Conservation (phyloP, 2,797 vertebrate genomes). For the Nannoperca australis region DNA sequence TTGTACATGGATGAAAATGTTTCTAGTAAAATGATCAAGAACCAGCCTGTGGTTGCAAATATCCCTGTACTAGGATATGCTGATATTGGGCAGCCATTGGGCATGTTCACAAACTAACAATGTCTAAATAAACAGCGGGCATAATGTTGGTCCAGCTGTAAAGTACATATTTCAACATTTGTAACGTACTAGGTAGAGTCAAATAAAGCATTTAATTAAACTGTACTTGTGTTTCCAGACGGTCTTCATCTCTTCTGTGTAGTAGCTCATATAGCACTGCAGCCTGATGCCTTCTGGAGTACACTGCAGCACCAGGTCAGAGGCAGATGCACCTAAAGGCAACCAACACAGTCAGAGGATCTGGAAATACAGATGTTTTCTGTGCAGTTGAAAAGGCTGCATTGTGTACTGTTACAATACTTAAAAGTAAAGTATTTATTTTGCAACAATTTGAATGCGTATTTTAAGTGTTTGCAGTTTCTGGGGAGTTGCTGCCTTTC, state of each 20-base stretch:
- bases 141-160: neutral
- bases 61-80: neutral
- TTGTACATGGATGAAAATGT: neutral
- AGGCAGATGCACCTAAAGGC: slow-evolving; percentile 90
- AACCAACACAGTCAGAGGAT: neutral
- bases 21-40: neutral
- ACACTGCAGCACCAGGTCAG: slow-evolving; percentile 93
- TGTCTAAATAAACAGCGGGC: neutral
- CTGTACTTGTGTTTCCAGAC: slow-evolving; percentile 92
- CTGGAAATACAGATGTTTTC: neutral
- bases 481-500: neutral
- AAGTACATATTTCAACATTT: neutral
- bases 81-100: neutral
- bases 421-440: neutral
- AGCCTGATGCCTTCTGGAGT: slow-evolving; percentile 96
- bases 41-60: neutral
- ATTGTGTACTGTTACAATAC: neutral
- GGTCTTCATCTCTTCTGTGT: slow-evolving; percentile 96
- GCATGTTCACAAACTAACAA: neutral
- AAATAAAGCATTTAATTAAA: neutral
- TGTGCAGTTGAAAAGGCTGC: neutral
- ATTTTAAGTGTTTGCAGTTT: neutral
- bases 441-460: neutral
- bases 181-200: neutral
- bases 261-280: slow-evolving; percentile 96